Conservation (phyloP, 2,888 invertebrate species). For the Azorinus chamasolen region DNA sequence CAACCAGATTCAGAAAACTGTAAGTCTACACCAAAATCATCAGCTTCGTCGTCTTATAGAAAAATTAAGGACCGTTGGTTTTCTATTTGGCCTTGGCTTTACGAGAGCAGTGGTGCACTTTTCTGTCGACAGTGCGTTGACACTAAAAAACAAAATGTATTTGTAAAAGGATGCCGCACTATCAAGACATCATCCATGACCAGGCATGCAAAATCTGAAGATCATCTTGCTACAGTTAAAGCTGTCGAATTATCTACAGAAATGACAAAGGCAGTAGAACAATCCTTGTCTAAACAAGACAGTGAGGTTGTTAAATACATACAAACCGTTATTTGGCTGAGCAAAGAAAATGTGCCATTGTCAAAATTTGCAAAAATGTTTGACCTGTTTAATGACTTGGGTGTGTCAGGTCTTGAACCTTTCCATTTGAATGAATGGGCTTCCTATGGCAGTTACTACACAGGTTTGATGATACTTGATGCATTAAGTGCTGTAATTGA, state of each 20-base stretch:
- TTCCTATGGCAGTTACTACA: slow-evolving; percentile 26
- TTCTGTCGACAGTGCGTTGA: background rate
- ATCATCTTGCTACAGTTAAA: background rate
- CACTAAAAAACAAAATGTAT: slow-evolving; percentile 6
- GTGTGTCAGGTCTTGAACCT: slow-evolving; percentile 4
- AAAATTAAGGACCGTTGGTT: slow-evolving; percentile 7
- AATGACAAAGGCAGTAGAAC: background rate
- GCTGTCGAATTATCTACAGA: background rate
- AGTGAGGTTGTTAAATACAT: slow-evolving; percentile 7
- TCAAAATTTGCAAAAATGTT: slow-evolving; percentile 20
- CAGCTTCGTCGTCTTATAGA: background rate
- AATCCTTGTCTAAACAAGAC: slow-evolving; percentile 4
- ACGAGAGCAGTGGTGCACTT: background rate
- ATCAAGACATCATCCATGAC: slow-evolving; percentile 10
- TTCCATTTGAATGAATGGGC: slow-evolving; percentile 2
- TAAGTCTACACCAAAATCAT: background rate
- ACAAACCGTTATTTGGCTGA: slow-evolving; percentile 11
- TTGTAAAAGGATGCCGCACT: slow-evolving; percentile 12
- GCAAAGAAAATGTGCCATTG: slow-evolving; percentile 18
- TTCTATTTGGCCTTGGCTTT: slow-evolving; percentile 2
- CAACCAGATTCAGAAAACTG: background rate
- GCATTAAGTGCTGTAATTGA: slow-evolving; percentile 25
- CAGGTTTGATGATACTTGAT: slow-evolving; percentile 23
- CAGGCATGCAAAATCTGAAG: slow-evolving; percentile 10
- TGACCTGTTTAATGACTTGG: background rate